phyloP scores from a whole-genome alignment of 2,888 invertebrate species.

The Eupithecia abbreviata region DNA sequence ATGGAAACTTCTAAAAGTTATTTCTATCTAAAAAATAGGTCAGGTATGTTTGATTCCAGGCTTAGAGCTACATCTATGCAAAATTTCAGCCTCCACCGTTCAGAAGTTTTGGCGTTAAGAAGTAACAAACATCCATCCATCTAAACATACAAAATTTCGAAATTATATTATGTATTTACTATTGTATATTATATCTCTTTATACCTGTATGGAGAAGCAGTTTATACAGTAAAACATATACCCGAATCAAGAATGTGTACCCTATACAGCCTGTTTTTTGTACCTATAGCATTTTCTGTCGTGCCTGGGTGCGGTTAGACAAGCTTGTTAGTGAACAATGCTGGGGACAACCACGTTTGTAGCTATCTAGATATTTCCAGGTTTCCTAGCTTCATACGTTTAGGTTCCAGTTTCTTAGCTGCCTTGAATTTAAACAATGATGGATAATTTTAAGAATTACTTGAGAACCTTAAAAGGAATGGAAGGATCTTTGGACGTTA shows the following conservation, averaged over 20 bases:
- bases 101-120: no score
- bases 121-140: no score
- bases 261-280: conserved; percentile 42
- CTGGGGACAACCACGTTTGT: conserved; percentile 57
- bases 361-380: conserved; percentile 58
- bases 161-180: no score
- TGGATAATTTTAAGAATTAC: neutral
- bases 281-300: conserved; percentile 57
- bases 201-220: neutral
- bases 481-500: neutral
- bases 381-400: conserved; percentile 45
- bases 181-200: no score
- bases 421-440: conserved; percentile 15
- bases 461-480: neutral
- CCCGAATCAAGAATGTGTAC: conserved; percentile 23
- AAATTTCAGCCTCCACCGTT: no score
- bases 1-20: no score
- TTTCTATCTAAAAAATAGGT: no score
- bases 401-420: conserved; percentile 49
- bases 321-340: conserved; percentile 79
- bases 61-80: no score
- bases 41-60: no score
- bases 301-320: conserved; percentile 73
- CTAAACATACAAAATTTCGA: no score
- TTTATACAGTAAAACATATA: conserved; percentile 1